Conservation (phyloP, 2,888 invertebrate genomes). For the Dynastes tityus region DNA sequence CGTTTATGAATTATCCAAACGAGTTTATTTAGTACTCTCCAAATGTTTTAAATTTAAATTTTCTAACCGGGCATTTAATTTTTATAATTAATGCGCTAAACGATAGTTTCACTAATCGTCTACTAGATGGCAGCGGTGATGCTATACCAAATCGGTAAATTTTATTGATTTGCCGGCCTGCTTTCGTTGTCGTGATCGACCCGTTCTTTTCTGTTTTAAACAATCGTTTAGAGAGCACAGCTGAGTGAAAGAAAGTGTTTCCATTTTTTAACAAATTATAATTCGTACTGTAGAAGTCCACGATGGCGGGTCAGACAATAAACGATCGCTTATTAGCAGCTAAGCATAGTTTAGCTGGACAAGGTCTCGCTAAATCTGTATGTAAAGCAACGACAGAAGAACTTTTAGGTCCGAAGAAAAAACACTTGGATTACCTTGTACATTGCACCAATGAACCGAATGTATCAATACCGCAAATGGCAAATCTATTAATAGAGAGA, state of each 20-base stretch:
- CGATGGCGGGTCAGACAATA: constrained; percentile 97
- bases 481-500: constrained; percentile 97
- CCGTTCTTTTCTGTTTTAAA: constrained; percentile 61
- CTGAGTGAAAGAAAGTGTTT: constrained; percentile 53
- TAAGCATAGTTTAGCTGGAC: constrained; percentile 98
- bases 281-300: constrained; percentile 35
- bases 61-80: constrained; percentile 19
- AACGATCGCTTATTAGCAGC: constrained; percentile 98
- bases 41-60: constrained; percentile 14
- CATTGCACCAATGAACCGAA: constrained; percentile 99
- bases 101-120: not conserved
- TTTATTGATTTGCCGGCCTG: constrained; percentile 66
- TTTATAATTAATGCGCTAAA: constrained; percentile 35
- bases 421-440: constrained; percentile 99
- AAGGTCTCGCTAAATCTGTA: constrained; percentile 99
- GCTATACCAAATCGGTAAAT: constrained; percentile 55
- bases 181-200: constrained; percentile 63
- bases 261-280: constrained; percentile 30
- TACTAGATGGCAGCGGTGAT: constrained; percentile 43
- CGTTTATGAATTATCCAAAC: not conserved
- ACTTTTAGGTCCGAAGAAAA: constrained; percentile 99
- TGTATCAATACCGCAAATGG: constrained; percentile 99
- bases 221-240: constrained; percentile 53
- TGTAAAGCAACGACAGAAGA: constrained; percentile 99
- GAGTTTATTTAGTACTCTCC: not conserved